Percentiles rank a stretch among this genome's conserved stretches.
These are phyloP conservation scores for Mythimna lalbum DNA, from an alignment of 2,888 invertebrate genomes.

Conservation along the genomic window DNA sequence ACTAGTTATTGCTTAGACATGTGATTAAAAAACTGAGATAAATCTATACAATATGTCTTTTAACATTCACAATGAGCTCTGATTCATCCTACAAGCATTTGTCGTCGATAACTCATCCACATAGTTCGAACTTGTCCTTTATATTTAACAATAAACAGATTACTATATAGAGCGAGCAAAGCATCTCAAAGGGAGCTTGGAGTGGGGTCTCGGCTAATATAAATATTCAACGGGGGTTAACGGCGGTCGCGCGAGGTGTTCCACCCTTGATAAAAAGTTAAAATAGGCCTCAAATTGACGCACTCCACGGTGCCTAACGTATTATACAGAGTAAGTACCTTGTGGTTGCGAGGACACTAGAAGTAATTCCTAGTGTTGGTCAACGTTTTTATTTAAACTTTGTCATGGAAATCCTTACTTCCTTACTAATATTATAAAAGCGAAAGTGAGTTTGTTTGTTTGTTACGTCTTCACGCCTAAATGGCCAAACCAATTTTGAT, in stretches of 20 bases:
- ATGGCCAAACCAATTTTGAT: too few species aligned
- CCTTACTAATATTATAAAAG: too few species aligned
- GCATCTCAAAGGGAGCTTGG: constrained; percentile 65
- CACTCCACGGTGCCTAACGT: constrained; percentile 43
- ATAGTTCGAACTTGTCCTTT: constrained; percentile 45
- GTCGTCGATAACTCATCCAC: constrained; percentile 28
- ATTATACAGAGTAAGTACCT: constrained; percentile 14
- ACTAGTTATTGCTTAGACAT: too few species aligned
- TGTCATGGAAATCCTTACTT: too few species aligned
- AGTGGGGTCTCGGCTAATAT: constrained; percentile 72
- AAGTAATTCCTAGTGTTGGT: too few species aligned
- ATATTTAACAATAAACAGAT: constrained; percentile 74
- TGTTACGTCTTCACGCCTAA: too few species aligned
- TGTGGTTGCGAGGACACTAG: too few species aligned
- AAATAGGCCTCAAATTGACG: constrained; percentile 68
- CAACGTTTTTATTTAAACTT: too few species aligned
- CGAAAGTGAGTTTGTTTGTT: too few species aligned
- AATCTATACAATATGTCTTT: neutral
- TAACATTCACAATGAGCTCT: constrained; percentile 7
- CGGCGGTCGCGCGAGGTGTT: constrained; percentile 71
- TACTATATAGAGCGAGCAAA: constrained; percentile 60
- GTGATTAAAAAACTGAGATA: neutral
- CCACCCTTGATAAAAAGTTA: constrained; percentile 76
- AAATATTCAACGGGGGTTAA: constrained; percentile 83
- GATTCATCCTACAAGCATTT: constrained; percentile 40